These are phyloP conservation scores for Nesidiocoris tenuis DNA, from an alignment of 2,888 invertebrate genomes.

Conservation along the genomic window DNA sequence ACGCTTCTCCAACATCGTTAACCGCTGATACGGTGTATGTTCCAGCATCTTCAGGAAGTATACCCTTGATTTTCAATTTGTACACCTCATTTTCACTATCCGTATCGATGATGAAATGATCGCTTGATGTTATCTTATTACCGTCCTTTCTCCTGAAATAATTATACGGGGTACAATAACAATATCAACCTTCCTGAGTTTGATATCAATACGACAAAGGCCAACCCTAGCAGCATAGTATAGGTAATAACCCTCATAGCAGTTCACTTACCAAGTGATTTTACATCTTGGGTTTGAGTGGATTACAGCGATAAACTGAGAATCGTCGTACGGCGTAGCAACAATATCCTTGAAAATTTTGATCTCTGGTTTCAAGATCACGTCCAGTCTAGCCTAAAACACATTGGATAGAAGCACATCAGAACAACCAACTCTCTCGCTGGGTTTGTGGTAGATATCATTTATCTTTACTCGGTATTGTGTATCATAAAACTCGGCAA, in stretches of 20 bases:
- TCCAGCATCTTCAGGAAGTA: slow-evolving; percentile 72
- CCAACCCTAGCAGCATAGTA: too few relatives aligned
- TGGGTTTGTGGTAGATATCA: too few relatives aligned
- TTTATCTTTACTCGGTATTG: too few relatives aligned
- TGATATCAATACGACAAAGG: too few relatives aligned
- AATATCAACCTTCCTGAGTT: too few relatives aligned
- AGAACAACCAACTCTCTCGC: too few relatives aligned
- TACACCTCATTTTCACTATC: slow-evolving; percentile 66
- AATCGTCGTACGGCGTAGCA: slow-evolving; percentile 73
- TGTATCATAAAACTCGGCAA: too few relatives aligned
- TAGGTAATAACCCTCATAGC: too few relatives aligned
- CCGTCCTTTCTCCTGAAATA: slow-evolving; percentile 48
- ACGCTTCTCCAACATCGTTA: slow-evolving; percentile 73
- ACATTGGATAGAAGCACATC: too few relatives aligned
- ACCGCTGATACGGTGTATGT: slow-evolving; percentile 74
- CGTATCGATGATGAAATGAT: slow-evolving; percentile 62
- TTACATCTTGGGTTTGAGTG: slow-evolving; percentile 88
- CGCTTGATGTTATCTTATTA: slow-evolving; percentile 59
- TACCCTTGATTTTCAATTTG: slow-evolving; percentile 70
- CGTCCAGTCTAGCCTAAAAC: slow-evolving; percentile 66
- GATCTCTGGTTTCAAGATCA: slow-evolving; percentile 76
- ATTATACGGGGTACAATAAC: too few relatives aligned
- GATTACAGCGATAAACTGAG: slow-evolving; percentile 76
- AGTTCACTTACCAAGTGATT: slow-evolving; percentile 69
- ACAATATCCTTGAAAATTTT: slow-evolving; percentile 71